Conservation (phyloP, 2,113 vertebrate genomes). For the Ibidorhyncha struthersii region DNA sequence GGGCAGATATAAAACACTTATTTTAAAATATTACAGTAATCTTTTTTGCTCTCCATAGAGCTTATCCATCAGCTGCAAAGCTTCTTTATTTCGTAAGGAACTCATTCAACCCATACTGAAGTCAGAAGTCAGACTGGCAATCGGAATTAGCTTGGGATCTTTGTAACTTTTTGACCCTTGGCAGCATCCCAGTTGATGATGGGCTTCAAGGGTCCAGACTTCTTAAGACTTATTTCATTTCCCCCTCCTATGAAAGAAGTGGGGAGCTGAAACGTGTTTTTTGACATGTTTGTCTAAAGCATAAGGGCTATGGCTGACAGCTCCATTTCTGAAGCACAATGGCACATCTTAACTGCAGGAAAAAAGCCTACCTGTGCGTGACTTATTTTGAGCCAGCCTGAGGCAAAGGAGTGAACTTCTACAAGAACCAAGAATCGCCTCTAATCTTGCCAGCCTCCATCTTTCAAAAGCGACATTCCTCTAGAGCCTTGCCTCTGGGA, state of each 20-base stretch:
- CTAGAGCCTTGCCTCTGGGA: neutral
- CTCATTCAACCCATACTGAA: neutral
- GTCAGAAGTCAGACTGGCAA: neutral
- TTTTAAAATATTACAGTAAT: slow-evolving; percentile 25
- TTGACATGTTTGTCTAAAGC: neutral
- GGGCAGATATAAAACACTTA: neutral
- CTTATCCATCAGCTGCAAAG: neutral
- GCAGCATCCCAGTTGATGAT: neutral
- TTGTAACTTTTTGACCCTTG: neutral
- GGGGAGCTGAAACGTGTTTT: neutral
- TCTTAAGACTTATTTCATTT: neutral
- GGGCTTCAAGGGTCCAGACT: neutral
- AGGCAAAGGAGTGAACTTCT: neutral
- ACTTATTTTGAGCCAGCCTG: neutral
- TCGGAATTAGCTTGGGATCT: neutral
- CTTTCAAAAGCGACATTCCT: neutral
- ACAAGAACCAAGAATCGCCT: neutral
- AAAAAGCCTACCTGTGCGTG: neutral
- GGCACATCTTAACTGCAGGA: neutral
- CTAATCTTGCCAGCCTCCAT: neutral
- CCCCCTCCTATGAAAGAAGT: neutral
- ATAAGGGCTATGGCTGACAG: neutral
- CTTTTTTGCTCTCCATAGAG: neutral
- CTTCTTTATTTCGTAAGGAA: neutral
- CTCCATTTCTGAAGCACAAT: neutral